Percentiles rank a stretch among this genome's conserved stretches.
Conservation (phyloP, 2,888 invertebrate species). For the Mesodorylaimus sp. region DNA sequence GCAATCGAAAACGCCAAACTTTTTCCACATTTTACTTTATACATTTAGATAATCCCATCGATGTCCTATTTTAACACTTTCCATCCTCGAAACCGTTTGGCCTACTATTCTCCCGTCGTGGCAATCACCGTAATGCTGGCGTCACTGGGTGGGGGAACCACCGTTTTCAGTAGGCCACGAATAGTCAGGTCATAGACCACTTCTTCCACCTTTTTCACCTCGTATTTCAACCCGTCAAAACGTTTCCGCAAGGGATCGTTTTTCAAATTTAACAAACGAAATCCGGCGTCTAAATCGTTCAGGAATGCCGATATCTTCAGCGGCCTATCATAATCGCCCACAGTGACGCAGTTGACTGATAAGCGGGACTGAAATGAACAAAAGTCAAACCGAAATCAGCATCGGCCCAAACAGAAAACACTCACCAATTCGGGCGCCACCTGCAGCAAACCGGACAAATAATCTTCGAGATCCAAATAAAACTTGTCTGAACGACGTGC, state of each 20-base stretch:
- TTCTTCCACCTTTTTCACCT: constrained; percentile 80
- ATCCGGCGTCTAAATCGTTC: constrained; percentile 67
- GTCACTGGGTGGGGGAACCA: too few relatives aligned
- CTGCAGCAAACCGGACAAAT: constrained; percentile 55
- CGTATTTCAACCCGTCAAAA: constrained; percentile 49
- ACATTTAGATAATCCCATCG: too few relatives aligned
- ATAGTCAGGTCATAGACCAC: constrained; percentile 71
- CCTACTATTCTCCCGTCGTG: too few relatives aligned
- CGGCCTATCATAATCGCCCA: constrained; percentile 61
- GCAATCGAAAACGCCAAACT: too few relatives aligned
- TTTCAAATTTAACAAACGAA: constrained; percentile 67
- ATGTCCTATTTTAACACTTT: too few relatives aligned
- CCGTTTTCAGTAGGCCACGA: too few relatives aligned
- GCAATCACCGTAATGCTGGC: too few relatives aligned
- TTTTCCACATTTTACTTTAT: too few relatives aligned
- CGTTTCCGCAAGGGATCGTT: constrained; percentile 64
- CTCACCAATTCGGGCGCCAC: constrained; percentile 63
- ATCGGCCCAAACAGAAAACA: too few relatives aligned
- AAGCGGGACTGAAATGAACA: constrained; percentile 29
- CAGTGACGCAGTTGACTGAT: constrained; percentile 35
- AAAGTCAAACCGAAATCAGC: not conserved
- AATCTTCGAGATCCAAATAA: constrained; percentile 76
- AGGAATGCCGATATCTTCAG: constrained; percentile 65
- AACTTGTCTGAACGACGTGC: too few relatives aligned
- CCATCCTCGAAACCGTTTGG: too few relatives aligned